Conservation (phyloP, 2,797 vertebrate genomes). For the Hephaestus fuliginosus region DNA sequence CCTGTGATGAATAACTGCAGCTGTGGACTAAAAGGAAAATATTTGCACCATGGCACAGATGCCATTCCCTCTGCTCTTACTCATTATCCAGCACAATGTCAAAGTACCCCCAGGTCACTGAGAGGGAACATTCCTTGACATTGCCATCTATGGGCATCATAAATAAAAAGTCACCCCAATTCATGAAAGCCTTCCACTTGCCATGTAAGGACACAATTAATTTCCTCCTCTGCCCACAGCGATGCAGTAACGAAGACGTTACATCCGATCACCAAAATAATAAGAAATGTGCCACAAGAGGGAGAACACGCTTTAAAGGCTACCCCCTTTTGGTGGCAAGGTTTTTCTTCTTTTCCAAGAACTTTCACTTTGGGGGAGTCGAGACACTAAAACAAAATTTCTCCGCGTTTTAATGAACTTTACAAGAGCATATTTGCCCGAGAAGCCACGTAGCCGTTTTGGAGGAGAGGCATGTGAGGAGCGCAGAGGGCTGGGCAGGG, state of each 20-base stretch:
- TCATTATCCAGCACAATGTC: slow-evolving; percentile 75
- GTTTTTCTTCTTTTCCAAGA: background rate
- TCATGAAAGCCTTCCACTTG: slow-evolving; percentile 65
- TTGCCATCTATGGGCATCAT: slow-evolving; percentile 76
- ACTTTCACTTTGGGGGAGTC: slow-evolving; percentile 9
- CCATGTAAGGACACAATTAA: slow-evolving; percentile 75
- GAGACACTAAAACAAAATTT: background rate
- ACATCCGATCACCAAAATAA: slow-evolving; percentile 30
- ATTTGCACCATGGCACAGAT: slow-evolving; percentile 78
- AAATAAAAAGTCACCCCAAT: slow-evolving; percentile 77
- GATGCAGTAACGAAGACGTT: slow-evolving; percentile 25
- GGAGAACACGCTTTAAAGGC: background rate
- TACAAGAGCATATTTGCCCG: background rate
- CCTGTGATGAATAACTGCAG: slow-evolving; percentile 67
- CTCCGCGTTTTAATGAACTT: slow-evolving; percentile 35
- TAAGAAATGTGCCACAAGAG: slow-evolving; percentile 11
- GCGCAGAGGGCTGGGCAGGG: slow-evolving; percentile 62
- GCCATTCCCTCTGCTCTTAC: slow-evolving; percentile 76
- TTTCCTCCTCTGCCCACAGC: slow-evolving; percentile 26
- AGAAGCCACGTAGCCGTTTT: background rate
- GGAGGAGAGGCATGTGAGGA: slow-evolving; percentile 34
- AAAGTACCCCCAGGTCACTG: slow-evolving; percentile 71
- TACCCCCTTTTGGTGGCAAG: background rate
- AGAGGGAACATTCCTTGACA: slow-evolving; percentile 76
- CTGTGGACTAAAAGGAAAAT: slow-evolving; percentile 69